Base-by-base conservation (phyloP, 1,140 invertebrate species). In the Teleopsis dalmanni region DNA sequence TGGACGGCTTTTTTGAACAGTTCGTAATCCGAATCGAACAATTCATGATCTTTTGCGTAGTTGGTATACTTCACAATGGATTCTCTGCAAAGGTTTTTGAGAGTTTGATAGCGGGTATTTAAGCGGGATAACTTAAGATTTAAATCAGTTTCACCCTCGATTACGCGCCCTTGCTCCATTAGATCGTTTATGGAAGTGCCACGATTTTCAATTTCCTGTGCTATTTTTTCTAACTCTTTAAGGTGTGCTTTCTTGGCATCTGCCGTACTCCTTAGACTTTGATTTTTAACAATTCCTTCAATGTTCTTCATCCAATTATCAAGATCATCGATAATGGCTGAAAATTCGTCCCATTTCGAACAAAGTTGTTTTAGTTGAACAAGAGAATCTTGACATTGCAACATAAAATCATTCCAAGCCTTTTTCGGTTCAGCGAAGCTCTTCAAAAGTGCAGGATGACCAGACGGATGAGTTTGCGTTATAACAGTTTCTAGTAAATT, bases 261-360 rank as follows among this genome's bases (percentile, higher is more conserved):
- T 16, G 88, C 78, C 6, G 83, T 88, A 60, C 82, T 91, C 65
- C 90, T 92, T 5, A 96, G 74, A 55, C 87, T 88, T 71, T 92
- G 88, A 69, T 96, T 92, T 71, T 91, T 90, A 0, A 94, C 76
- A 64, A 87, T 79, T 37, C 76, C 75, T 74, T 96, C 92, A 60
- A 87, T 86, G 33, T 84, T 76, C 60, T 89, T 87, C 13, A 92
- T 74, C 92, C 91, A 97, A 36, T 77, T 74, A 56, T 85, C 84
- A 2, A 95, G 72, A 51, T 75, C 75, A 47, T 91, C 84, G 29
- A 91, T 77, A 4, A 83, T 76, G 19, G 81, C 78, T 61, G 91
- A 84, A 51, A 90, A 89, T 62, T 88, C 82, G 33, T 83, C 82
- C 79, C 87, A 87, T 60, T 87, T 80, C 48, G 79, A 81, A 57